These are phyloP conservation scores for Hafferia zeledoni DNA, from an alignment of 2,797 vertebrate species.

Conservation along the genomic window DNA sequence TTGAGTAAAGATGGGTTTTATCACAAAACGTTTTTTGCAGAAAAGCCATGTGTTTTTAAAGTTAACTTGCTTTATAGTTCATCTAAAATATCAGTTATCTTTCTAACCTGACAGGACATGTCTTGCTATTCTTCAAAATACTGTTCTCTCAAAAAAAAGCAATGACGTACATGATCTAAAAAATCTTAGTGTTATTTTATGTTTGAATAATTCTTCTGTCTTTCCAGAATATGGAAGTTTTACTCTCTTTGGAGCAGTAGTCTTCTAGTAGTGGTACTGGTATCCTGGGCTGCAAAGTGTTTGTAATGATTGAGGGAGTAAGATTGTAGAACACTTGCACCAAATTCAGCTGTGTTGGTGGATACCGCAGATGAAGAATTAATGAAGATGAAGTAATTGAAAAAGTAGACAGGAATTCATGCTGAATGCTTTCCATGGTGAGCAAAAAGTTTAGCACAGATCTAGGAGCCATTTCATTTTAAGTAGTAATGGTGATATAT, in stretches of 20 bases:
- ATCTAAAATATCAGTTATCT: not conserved
- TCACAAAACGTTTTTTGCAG: rapidly evolving
- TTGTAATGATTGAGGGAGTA: not conserved
- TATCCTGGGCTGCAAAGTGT: not conserved
- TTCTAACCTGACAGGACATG: not conserved
- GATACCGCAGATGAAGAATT: not conserved
- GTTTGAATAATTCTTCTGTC: not conserved
- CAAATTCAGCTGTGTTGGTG: not conserved
- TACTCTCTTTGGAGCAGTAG: not conserved
- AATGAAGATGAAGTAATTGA: not conserved
- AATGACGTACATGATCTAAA: not conserved
- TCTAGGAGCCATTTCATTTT: not conserved
- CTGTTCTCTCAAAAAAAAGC: not conserved
- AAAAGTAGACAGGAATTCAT: not conserved
- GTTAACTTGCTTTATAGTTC: not conserved
- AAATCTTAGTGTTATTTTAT: not conserved
- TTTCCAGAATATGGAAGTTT: not conserved
- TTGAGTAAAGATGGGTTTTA: not conserved
- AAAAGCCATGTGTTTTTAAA: not conserved
- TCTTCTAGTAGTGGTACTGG: not conserved
- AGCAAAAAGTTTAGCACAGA: not conserved
- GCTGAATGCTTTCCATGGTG: not conserved
- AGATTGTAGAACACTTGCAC: not conserved
- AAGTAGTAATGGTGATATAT: not conserved
- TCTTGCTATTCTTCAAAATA: not conserved